Conservation (phyloP, 2,113 vertebrate species). For the Actinemys pallida region DNA sequence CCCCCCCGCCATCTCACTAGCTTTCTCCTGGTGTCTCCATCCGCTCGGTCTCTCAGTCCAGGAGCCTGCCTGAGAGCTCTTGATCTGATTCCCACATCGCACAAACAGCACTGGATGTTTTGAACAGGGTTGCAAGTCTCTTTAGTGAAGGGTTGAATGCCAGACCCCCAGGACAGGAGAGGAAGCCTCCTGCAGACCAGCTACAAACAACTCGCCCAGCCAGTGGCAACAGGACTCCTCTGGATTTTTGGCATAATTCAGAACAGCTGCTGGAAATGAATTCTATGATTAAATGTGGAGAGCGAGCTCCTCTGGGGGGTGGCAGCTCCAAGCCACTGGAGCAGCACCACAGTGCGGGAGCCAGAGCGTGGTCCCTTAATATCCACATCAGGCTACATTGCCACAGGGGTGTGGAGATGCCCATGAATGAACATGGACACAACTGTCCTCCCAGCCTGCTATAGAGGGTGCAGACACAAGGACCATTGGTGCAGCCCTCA, state of each 20-base stretch:
- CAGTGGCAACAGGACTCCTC: background rate
- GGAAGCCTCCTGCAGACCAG: background rate
- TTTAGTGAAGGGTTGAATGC: accelerated
- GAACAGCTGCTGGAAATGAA: background rate
- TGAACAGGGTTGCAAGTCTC: accelerated
- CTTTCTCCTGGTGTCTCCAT: background rate
- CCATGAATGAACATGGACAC: background rate
- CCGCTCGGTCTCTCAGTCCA: accelerated
- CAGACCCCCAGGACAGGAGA: background rate
- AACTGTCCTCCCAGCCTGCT: background rate
- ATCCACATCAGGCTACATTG: background rate
- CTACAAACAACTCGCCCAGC: background rate
- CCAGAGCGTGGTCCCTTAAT: background rate
- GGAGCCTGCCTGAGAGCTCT: background rate
- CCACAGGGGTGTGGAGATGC: background rate
- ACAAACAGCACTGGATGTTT: background rate
- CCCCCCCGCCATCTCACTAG: background rate
- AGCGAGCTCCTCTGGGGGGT: background rate
- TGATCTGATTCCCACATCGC: background rate
- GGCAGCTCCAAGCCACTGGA: background rate
- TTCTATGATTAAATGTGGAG: background rate
- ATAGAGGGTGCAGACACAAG: background rate
- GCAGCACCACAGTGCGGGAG: background rate
- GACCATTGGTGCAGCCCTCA: background rate
- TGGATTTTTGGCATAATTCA: background rate